Base-by-base conservation (phyloP, 2,888 invertebrate genomes). In the Eupithecia subumbrata region DNA sequence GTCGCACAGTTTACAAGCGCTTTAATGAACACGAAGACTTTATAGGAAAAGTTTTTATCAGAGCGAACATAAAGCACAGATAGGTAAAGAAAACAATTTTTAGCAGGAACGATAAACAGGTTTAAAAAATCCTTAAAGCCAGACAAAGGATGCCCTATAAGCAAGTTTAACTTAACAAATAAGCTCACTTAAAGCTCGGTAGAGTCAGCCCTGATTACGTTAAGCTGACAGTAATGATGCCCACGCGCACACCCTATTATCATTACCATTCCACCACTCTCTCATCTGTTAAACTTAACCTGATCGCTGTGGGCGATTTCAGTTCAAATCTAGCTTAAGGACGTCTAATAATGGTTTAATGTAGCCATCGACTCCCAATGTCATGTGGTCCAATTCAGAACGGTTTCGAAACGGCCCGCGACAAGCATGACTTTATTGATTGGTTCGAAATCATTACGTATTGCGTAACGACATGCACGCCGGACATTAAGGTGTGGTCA, bases 401-500 rank as follows among this genome's bases (percentile, higher is more conserved):
- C 85, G 85, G 86, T 93, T 91, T 88, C 92, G 90, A 88, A 90
- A 82, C 79, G 82, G 63, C 79, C 64, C 72, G 85, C 85, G 88
- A 89, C 89, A 88, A 84, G 84, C 74, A 72, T 75, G 72, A 74
- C 73, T 84, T 85, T 88, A 89, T 88, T 84, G 87, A 89, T 89
- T 85, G 87, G 77, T 82, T 86, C 80, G 86, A 85, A 85, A 86
- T 85, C 82, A 87, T 88, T 87, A 87, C 83, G 80, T 74, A 85
- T 89, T 89, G 82, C 87, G 82, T 84, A 89, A 89, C 84, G 82
- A 84, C 84, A 86, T 84, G 85, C 86, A 86, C 84, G 86, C 85
- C 89, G 86, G 89, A 87, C 86, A 88, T 84, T 84, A 85, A 87
- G 89, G 87, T 86, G 89, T 88, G 89, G 88, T 86, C 85, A 86